phyloP scores from a whole-genome alignment of 2,797 vertebrate species.

The Pseudopleuronectes americanus region DNA sequence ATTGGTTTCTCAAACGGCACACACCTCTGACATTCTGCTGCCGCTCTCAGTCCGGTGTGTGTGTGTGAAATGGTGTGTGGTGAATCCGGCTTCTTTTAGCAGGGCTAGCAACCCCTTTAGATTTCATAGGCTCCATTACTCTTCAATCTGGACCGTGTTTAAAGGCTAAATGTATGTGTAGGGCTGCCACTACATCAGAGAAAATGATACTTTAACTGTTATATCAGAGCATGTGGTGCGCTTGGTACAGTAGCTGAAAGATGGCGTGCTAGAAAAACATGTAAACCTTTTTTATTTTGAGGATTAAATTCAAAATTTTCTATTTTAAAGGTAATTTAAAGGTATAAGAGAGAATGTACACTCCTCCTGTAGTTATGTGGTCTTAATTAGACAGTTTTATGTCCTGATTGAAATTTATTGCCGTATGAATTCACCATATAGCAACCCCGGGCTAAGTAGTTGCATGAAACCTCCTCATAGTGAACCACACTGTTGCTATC shows the following conservation, averaged over 20 bases:
- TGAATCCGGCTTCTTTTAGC: constrained; percentile 70
- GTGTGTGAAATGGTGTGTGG: constrained; percentile 77
- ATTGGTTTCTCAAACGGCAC: constrained; percentile 60
- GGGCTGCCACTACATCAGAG: constrained; percentile 34
- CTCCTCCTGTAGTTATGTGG: constrained; percentile 5
- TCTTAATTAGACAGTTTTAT: constrained; percentile 62
- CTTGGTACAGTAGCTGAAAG: background rate
- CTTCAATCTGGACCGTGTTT: constrained; percentile 64
- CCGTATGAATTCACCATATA: constrained; percentile 27
- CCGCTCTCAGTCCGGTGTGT: constrained; percentile 50
- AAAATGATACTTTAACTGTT: constrained; percentile 30
- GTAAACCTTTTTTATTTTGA: constrained; percentile 12
- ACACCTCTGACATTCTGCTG: constrained; percentile 54
- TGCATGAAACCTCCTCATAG: constrained; percentile 30
- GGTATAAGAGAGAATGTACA: background rate
- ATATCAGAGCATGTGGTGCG: constrained; percentile 12
- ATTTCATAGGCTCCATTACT: constrained; percentile 77
- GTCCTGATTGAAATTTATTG: constrained; percentile 56
- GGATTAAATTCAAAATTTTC: constrained; percentile 26
- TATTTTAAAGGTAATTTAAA: constrained; percentile 12
- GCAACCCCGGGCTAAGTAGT: constrained; percentile 42
- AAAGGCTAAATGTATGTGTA: constrained; percentile 57
- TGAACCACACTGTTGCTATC: constrained; percentile 41
- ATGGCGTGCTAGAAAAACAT: background rate
- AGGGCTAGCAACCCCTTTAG: constrained; percentile 56